Conservation (phyloP, 2,113 vertebrate species). For the Cyphomyrus discorhynchus region DNA sequence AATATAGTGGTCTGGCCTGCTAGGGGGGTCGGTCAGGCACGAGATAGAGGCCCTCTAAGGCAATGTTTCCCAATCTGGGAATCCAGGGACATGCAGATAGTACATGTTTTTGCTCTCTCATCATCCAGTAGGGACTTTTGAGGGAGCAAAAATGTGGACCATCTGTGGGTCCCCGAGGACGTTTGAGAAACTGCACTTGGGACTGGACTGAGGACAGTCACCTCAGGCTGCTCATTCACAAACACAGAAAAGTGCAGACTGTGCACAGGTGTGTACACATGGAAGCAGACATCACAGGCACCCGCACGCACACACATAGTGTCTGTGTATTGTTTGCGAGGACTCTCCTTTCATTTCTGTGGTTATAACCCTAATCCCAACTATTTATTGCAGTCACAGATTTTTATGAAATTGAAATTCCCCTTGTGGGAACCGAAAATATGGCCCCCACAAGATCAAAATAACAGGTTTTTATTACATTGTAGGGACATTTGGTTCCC, state of each 20-base stretch:
- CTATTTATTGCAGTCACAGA: no score
- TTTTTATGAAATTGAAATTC: no score
- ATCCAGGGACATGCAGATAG: not conserved
- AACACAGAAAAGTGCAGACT: not conserved
- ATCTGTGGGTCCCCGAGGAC: not conserved
- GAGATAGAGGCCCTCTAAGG: not conserved
- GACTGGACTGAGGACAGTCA: not conserved
- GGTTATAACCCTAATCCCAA: not conserved
- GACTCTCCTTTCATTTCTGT: not conserved
- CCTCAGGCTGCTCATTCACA: not conserved
- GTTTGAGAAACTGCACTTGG: not conserved
- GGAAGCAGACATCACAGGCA: not conserved
- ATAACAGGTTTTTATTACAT: no score
- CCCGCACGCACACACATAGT: not conserved
- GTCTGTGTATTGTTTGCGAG: not conserved
- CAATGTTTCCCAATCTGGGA: not conserved
- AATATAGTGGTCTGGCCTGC: not conserved
- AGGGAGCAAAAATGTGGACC: not conserved
- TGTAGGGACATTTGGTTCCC: no score
- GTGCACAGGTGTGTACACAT: not conserved
- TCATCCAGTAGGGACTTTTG: not conserved
- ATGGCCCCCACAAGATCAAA: no score
- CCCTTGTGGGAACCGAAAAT: no score
- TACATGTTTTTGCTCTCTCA: not conserved
- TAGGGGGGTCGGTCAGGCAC: not conserved